Evolutionary conservation across 2,113 vertebrate species (phyloP).

Genomic region (Columba livia): DNA sequence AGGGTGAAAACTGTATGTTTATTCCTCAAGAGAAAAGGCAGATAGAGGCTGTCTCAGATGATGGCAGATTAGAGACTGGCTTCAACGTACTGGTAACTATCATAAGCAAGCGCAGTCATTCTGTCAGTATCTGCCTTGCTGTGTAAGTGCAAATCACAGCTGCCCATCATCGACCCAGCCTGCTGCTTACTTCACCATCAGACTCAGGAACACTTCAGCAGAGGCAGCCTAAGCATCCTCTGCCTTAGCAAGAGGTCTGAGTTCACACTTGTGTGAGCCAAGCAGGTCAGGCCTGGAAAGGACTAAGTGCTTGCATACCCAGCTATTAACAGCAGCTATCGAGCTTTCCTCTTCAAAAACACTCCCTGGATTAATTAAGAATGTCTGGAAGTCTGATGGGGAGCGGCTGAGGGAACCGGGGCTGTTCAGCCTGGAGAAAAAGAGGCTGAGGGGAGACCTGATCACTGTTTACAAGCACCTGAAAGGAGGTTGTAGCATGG

Average conservation of each 20-base stretch:
- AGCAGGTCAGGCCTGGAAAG: not conserved
- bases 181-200: not conserved
- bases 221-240: not conserved
- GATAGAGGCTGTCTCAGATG: not conserved
- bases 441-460: too few relatives aligned
- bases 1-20: not conserved
- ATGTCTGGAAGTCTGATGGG: not conserved
- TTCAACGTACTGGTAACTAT: not conserved
- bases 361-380: not conserved
- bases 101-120: not conserved
- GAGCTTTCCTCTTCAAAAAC: not conserved
- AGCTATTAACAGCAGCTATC: not conserved
- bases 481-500: too few relatives aligned
- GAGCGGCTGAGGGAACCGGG: too few relatives aligned
- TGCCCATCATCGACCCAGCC: not conserved
- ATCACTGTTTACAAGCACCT: too few relatives aligned
- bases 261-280: not conserved
- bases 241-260: not conserved
- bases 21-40: not conserved
- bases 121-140: not conserved
- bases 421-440: too few relatives aligned
- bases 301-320: not conserved
- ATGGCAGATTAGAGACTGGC: not conserved
- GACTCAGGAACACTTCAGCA: not conserved
- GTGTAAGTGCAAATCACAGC: not conserved